A percentile compares a stretch with the other conserved stretches of the same genome.
Conservation (phyloP, 1,140 invertebrate genomes). For the Camponotus floridanus region DNA sequence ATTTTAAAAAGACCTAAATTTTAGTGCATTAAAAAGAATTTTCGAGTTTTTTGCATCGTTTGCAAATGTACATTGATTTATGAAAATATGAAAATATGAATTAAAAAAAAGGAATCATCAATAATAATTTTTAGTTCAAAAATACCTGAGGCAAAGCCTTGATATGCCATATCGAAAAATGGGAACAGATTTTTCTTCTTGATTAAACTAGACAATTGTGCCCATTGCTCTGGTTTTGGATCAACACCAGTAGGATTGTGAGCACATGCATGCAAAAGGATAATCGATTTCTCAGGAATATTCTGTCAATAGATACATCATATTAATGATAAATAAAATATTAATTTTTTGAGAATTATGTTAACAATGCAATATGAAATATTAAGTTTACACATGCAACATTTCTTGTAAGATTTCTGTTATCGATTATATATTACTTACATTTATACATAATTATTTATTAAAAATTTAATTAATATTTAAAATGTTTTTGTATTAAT, state of each 20-base stretch:
- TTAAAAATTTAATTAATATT: constrained; percentile 11
- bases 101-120: neutral
- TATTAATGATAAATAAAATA: constrained; percentile 35
- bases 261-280: constrained; percentile 98
- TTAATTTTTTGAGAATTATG: constrained; percentile 1
- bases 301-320: constrained; percentile 88
- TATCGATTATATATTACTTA: neutral
- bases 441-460: neutral
- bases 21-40: too few species aligned
- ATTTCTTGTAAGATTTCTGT: constrained; percentile 28
- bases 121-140: constrained; percentile 20
- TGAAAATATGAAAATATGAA: neutral
- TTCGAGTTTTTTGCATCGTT: neutral
- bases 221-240: constrained; percentile 97
- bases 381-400: constrained; percentile 35
- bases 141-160: constrained; percentile 96
- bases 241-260: constrained; percentile 99
- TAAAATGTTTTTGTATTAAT: constrained; percentile 3
- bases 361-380: neutral
- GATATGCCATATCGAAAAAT: constrained; percentile 99
- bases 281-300: constrained; percentile 97
- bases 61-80: constrained; percentile 29
- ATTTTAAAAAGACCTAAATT: too few species aligned
- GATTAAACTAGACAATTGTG: constrained; percentile 90
- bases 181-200: constrained; percentile 96